Evolutionary conservation across 2,888 invertebrate species (phyloP).

Genomic region (Lasius fuliginosus): DNA sequence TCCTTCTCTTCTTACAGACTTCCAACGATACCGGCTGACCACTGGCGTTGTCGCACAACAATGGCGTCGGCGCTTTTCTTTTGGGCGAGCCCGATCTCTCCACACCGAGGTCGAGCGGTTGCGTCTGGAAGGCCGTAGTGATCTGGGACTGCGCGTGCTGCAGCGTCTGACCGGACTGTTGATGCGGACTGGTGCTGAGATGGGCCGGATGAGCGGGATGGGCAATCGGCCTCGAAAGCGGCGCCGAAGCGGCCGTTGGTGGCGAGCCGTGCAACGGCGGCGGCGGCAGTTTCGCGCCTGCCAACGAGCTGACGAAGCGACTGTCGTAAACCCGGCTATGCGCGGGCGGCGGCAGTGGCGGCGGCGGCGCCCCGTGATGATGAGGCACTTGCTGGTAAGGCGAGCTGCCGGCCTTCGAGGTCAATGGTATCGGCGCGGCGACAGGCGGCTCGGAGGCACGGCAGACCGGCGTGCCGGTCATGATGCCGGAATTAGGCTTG

Average conservation of each 20-base stretch:
- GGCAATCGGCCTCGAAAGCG: conserved; percentile 82
- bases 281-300: conserved; percentile 82
- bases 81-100: conserved; percentile 88
- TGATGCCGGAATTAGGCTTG: conserved; percentile 88
- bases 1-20: conserved; percentile 89
- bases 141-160: conserved; percentile 64
- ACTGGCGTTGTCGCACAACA: conserved; percentile 85
- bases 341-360: conserved; percentile 86
- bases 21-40: conserved; percentile 88
- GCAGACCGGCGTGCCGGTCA: conserved; percentile 88
- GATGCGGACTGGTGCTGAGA: conserved; percentile 68
- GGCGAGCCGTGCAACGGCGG: conserved; percentile 86
- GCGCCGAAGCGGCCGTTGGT: conserved; percentile 83
- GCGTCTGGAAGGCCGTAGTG: conserved; percentile 90
- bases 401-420: conserved; percentile 87
- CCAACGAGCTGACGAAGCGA: conserved; percentile 79
- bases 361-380: conserved; percentile 87
- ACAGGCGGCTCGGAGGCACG: conserved; percentile 83
- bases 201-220: conserved; percentile 80
- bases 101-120: conserved; percentile 93
- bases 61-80: conserved; percentile 88
- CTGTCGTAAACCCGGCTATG: conserved; percentile 86
- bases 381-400: conserved; percentile 88
- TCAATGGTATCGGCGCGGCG: conserved; percentile 88
- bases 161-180: conserved; percentile 75